A percentile compares a stretch with the other conserved stretches of the same genome.
Conservation (phyloP, 2,797 vertebrate species). For the Melanotaenia pygmaea region DNA sequence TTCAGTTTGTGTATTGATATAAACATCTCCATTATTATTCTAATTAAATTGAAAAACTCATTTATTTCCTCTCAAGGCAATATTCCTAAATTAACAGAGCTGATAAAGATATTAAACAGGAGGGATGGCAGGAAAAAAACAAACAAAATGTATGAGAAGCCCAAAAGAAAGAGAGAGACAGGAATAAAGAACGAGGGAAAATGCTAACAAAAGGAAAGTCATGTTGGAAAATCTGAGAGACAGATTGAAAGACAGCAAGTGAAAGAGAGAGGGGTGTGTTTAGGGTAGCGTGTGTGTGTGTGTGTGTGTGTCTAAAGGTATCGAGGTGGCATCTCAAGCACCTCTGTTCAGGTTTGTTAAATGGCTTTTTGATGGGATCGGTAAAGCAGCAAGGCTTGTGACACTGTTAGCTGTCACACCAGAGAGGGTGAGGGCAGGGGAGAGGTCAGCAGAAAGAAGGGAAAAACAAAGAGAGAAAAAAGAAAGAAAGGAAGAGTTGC, state of each 20-base stretch:
- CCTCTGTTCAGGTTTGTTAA: constrained; percentile 74
- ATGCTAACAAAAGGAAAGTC: not conserved
- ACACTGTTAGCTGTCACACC: constrained; percentile 63
- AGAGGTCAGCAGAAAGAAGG: constrained; percentile 23
- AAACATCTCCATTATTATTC: not conserved
- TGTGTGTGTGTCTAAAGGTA: constrained; percentile 28
- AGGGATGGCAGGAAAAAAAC: not conserved
- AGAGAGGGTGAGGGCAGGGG: constrained; percentile 22
- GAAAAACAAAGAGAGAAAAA: constrained; percentile 17
- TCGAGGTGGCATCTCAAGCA: constrained; percentile 59
- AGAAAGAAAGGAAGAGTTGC: constrained; percentile 19
- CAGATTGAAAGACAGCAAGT: constrained; percentile 24
- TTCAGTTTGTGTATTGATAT: constrained; percentile 5
- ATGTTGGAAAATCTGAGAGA: constrained; percentile 8
- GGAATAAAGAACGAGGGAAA: no score
- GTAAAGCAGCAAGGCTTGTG: constrained; percentile 76
- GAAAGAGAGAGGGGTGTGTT: constrained; percentile 16
- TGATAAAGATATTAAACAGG: constrained; percentile 15
- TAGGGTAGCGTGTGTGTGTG: not conserved
- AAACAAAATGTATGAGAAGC: not conserved
- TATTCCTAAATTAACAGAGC: constrained; percentile 13
- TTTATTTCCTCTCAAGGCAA: not conserved
- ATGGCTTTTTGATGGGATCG: constrained; percentile 80
- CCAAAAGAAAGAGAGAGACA: not conserved
- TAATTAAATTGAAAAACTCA: not conserved